Percentiles rank a stretch among this genome's conserved stretches.
Conservation (phyloP, 2,113 vertebrate genomes). For the Atrichornis clamosus region DNA sequence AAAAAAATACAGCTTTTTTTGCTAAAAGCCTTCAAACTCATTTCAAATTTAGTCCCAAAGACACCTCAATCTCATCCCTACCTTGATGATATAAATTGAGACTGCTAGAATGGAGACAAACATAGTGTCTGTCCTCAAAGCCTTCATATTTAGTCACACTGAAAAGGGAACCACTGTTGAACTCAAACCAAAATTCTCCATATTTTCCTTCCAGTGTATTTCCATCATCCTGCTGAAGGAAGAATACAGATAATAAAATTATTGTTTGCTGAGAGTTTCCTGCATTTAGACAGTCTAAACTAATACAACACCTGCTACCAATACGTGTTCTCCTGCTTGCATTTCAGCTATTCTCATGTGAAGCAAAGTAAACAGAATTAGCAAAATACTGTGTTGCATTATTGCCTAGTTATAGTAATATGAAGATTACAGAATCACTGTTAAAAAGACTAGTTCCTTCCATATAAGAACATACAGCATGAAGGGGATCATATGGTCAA, state of each 20-base stretch:
- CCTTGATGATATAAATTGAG: slow-evolving; percentile 94
- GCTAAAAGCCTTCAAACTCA: background rate
- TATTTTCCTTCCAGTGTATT: slow-evolving; percentile 81
- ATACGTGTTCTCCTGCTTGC: background rate
- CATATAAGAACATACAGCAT: background rate
- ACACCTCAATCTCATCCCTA: slow-evolving; percentile 32
- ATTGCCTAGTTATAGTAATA: background rate
- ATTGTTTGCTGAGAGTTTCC: background rate
- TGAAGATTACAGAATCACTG: background rate
- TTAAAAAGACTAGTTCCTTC: background rate
- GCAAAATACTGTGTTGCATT: background rate
- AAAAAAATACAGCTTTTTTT: background rate
- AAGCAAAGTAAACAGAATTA: background rate
- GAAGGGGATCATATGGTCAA: background rate
- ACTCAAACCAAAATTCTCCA: slow-evolving; percentile 94
- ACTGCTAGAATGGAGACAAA: slow-evolving; percentile 89
- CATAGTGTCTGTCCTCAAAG: slow-evolving; percentile 91
- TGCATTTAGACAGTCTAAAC: background rate
- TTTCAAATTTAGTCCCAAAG: background rate
- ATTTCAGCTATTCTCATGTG: background rate
- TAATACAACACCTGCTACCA: background rate
- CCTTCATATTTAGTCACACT: slow-evolving; percentile 92
- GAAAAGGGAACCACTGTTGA: slow-evolving; percentile 86
- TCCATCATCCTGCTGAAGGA: slow-evolving; percentile 80
- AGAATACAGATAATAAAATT: background rate